Percentiles rank a stretch among this genome's conserved stretches.
phyloP scores from a whole-genome alignment of 2,113 vertebrate genomes.

The Uria aalge region DNA sequence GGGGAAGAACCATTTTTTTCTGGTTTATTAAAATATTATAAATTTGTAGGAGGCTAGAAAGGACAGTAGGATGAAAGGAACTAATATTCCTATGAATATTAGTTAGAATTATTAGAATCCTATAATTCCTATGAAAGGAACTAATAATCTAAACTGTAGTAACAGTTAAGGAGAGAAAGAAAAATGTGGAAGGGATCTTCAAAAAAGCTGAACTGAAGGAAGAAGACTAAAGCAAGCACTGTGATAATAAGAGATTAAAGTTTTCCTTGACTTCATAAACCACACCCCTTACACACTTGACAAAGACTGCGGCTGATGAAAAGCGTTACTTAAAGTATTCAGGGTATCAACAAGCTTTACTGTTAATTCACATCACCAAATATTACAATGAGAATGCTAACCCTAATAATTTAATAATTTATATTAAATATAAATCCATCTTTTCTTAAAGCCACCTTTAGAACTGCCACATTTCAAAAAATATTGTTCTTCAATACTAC shows the following conservation, averaged over 20 bases:
- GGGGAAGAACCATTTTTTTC: neutral
- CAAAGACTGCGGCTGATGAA: neutral
- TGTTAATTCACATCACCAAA: neutral
- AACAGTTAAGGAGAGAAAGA: neutral
- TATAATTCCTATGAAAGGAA: neutral
- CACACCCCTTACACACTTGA: neutral
- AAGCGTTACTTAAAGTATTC: neutral
- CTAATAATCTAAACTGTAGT: neutral
- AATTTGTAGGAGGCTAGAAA: neutral
- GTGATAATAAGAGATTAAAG: neutral
- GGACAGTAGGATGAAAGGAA: neutral
- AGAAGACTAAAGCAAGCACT: neutral
- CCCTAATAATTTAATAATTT: neutral
- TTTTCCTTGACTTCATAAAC: neutral
- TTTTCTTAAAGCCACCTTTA: neutral
- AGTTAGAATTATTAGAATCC: too few species aligned
- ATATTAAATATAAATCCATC: neutral
- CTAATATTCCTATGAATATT: neutral
- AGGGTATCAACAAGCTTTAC: neutral
- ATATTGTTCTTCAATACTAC: neutral
- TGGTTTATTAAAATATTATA: neutral
- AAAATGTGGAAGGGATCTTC: neutral
- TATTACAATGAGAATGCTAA: neutral
- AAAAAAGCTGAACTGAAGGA: neutral
- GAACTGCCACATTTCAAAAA: neutral